Percentiles rank a stretch among this genome's conserved stretches.
phyloP scores from a whole-genome alignment of 1,140 invertebrate species.

The Notospermus geniculatus region DNA sequence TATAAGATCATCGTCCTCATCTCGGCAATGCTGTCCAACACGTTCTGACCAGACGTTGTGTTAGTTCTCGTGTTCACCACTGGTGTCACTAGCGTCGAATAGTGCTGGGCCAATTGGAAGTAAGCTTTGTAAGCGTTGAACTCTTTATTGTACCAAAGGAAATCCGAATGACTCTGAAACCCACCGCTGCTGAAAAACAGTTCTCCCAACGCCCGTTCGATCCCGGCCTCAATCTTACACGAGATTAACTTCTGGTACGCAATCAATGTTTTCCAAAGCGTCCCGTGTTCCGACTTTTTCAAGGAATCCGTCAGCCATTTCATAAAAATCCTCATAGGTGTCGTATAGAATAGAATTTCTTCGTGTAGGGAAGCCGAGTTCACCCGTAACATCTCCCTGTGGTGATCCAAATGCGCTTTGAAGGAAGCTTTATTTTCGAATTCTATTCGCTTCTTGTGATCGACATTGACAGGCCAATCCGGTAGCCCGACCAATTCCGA shows the following conservation, averaged over 20 bases:
- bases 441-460: neutral
- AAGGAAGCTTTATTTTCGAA: slow-evolving; percentile 6
- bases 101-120: slow-evolving; percentile 1
- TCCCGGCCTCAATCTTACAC: slow-evolving; percentile 35
- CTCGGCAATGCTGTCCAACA: neutral
- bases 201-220: slow-evolving; percentile 35
- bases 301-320: slow-evolving; percentile 31
- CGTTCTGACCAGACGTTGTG: neutral
- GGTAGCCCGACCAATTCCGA: neutral
- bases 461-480: slow-evolving; percentile 2
- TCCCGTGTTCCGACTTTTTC: slow-evolving; percentile 31
- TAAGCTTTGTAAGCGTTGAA: neutral
- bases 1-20: neutral
- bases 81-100: neutral
- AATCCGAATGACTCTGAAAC: slow-evolving; percentile 33
- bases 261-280: slow-evolving; percentile 38
- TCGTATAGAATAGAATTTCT: slow-evolving; percentile 36
- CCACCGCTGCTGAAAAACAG: slow-evolving; percentile 34
- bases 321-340: slow-evolving; percentile 24
- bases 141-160: slow-evolving; percentile 30
- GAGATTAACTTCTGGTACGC: slow-evolving; percentile 39
- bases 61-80: slow-evolving; percentile 1
- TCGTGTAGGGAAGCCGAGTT: slow-evolving; percentile 18
- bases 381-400: neutral
- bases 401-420: slow-evolving; percentile 2